phyloP scores from a whole-genome alignment of 2,888 invertebrate genomes.

The Orchesellides sinensis region DNA sequence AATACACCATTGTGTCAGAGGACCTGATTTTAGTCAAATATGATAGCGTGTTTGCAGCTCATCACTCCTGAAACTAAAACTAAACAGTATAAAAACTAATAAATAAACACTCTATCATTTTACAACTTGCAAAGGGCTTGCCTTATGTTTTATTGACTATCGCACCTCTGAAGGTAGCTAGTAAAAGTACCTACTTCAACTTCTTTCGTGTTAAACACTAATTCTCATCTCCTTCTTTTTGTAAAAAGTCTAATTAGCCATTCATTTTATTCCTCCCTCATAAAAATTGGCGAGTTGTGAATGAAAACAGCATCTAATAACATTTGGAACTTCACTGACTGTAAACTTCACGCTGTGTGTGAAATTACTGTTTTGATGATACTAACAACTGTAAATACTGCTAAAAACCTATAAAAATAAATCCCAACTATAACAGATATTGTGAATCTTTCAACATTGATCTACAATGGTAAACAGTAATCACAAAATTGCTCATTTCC shows the following conservation, averaged over 20 bases:
- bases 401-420: background rate
- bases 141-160: too few relatives aligned
- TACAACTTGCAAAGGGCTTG: too few relatives aligned
- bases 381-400: background rate
- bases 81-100: too few relatives aligned
- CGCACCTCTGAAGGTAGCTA: too few relatives aligned
- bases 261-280: slow-evolving; percentile 7
- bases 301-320: too few relatives aligned
- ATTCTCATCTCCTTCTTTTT: background rate
- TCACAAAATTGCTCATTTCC: slow-evolving; percentile 36
- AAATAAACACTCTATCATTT: too few relatives aligned
- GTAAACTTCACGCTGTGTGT: background rate
- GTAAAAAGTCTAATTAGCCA: background rate
- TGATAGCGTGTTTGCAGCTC: too few relatives aligned
- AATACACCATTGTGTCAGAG: too few relatives aligned
- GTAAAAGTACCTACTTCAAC: too few relatives aligned
- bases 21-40: too few relatives aligned
- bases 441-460: background rate
- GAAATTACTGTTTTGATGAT: background rate
- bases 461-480: background rate
- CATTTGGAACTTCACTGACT: background rate
- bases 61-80: too few relatives aligned
- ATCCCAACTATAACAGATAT: background rate
- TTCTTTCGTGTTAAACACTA: slow-evolving; percentile 9
- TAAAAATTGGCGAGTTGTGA: background rate